Conservation (phyloP, 2,113 vertebrate species). For the Odocoileus hemionus region DNA sequence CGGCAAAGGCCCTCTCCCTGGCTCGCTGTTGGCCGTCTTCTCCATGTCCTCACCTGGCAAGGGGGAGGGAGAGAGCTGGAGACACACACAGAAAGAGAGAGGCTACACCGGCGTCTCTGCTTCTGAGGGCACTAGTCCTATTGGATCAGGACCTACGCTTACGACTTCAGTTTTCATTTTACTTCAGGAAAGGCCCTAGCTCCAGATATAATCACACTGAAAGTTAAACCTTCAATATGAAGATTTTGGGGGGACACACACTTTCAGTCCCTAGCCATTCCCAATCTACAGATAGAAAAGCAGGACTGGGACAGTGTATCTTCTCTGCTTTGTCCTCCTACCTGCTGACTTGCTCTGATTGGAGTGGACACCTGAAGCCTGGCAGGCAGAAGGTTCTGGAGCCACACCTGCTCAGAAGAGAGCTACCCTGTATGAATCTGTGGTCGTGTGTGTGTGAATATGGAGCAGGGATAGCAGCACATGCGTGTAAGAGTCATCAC, state of each 20-base stretch:
- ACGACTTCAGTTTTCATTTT: background rate
- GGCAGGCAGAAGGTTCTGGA: background rate
- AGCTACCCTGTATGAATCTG: rapidly evolving
- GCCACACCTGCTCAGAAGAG: background rate
- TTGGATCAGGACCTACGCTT: background rate
- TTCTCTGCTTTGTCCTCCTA: background rate
- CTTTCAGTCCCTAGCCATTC: background rate
- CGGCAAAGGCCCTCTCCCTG: background rate
- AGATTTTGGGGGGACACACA: background rate
- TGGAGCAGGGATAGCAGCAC: rapidly evolving
- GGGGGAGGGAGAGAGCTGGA: background rate
- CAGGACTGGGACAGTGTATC: rapidly evolving
- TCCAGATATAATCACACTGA: background rate
- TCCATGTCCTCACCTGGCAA: background rate
- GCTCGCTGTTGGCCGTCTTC: background rate
- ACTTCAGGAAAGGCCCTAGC: background rate
- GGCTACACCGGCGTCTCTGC: background rate
- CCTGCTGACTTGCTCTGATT: background rate
- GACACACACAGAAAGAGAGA: background rate
- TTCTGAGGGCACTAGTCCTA: background rate
- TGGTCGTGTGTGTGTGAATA: rapidly evolving
- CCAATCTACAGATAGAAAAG: background rate
- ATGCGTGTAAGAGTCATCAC: rapidly evolving
- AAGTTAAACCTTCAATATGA: too few species aligned
- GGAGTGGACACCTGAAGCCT: background rate